Evolutionary conservation across 1,140 invertebrate genomes (phyloP), one percentile per base, ranked within the genome.

Genomic region (Aleiodes sp.): DNA sequence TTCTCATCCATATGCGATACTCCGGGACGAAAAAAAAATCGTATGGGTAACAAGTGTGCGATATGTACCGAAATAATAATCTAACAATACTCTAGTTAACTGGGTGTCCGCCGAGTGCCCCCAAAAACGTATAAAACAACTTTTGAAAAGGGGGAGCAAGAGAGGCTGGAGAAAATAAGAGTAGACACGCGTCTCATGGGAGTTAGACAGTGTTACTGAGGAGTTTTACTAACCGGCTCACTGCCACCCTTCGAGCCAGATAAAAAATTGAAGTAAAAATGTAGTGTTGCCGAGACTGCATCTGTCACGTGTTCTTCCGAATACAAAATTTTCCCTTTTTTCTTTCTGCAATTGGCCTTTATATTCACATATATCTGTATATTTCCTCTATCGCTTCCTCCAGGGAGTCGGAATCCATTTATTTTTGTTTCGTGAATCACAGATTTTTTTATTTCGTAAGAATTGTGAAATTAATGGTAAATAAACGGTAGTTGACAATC

Each of bases 51-150:
- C 85, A 86, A 86, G 84, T 86, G 83, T 83, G 78, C 84, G 84
- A 86, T 86, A 86, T 86, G 84, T 86, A 84, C 78, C 77, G 80
- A 85, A 86, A 86, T 86, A 86, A 86, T 85, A 86, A 86, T 84
- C 82, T 78, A 85, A 86, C 85, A 86, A 86, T 86, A 76, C 82
- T 73, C 76, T 79, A 81, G 81, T 86, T 86, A 85, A 85, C 83
- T 77, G 80, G 75, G 73, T 79, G 78, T 77, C 79, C 80, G 78
- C 79, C 72, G 73, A 77, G 26, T 46, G 63, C 26, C 37, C 26
- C 39, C 46, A 52, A 52, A 35, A 52, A 52, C 21, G 46, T 9
- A 52, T 52, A 52, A 52, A 52, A 52, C 46, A 52, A 52, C 19
- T 52, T 52, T 52, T 52, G 3, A 21, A 52, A 52, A 19, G 21